A percentile compares a stretch with the other conserved stretches of the same genome.
Evolutionary conservation across 2,797 vertebrate species (phyloP).

Genomic region (Myotis daubentonii): DNA sequence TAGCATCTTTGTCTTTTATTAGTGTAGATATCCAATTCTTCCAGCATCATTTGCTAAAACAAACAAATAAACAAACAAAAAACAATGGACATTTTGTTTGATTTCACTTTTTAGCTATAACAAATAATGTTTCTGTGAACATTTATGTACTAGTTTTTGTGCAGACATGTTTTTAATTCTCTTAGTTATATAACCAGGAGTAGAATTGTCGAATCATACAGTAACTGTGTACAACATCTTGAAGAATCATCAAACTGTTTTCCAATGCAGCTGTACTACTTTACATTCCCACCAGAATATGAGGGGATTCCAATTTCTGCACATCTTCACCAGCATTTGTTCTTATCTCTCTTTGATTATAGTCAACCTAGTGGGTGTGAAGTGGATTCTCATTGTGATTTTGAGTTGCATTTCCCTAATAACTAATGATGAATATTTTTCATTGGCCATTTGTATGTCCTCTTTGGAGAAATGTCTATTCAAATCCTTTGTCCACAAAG

Average conservation of each 20-base stretch:
- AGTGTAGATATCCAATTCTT: background rate
- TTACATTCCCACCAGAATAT: background rate
- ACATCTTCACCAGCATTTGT: background rate
- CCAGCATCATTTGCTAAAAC: background rate
- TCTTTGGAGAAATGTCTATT: conserved; percentile 24
- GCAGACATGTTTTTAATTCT: background rate
- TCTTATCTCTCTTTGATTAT: background rate
- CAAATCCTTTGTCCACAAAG: background rate
- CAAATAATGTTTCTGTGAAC: background rate
- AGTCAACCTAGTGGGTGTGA: background rate
- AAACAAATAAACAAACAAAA: background rate
- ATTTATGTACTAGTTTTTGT: background rate
- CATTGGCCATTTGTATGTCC: background rate
- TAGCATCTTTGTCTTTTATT: background rate
- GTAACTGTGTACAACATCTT: background rate
- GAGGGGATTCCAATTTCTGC: background rate
- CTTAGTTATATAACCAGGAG: background rate
- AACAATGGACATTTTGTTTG: conserved; percentile 15
- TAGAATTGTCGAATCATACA: background rate
- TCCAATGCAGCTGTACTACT: background rate
- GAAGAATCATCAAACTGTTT: background rate
- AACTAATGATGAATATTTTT: background rate
- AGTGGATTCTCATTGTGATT: background rate
- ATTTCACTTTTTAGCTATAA: background rate
- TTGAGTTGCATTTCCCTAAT: conserved; percentile 28